These are phyloP conservation scores for Dolomedes plantarius DNA, from an alignment of 2,888 invertebrate genomes.

Conservation along the genomic window DNA sequence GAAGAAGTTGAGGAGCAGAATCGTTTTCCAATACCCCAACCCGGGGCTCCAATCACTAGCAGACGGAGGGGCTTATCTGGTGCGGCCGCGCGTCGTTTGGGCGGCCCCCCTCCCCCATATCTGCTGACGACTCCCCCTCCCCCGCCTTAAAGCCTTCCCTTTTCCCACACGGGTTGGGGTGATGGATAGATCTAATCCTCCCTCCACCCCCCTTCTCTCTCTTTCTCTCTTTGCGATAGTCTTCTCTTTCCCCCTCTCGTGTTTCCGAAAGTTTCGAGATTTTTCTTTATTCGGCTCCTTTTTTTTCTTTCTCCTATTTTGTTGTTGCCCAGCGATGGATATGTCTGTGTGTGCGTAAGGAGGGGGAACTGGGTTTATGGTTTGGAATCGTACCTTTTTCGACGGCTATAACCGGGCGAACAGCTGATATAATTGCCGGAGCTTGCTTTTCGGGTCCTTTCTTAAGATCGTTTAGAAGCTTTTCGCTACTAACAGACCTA, in stretches of 20 bases:
- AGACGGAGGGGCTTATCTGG: conserved; percentile 72
- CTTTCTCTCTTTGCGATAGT: conserved; percentile 21
- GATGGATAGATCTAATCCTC: conserved; percentile 71
- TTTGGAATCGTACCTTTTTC: conserved; percentile 34
- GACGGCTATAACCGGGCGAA: conserved; percentile 18
- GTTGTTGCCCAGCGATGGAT: conserved; percentile 22
- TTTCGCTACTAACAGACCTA: conserved; percentile 7
- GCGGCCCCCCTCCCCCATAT: conserved; percentile 38
- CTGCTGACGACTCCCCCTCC: conserved; percentile 32
- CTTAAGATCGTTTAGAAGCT: conserved; percentile 9
- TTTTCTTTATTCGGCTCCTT: conserved; percentile 18
- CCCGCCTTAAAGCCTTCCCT: conserved; percentile 62
- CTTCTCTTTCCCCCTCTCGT: conserved; percentile 23
- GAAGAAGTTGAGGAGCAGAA: conserved; percentile 69
- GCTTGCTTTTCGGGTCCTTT: conserved; percentile 3
- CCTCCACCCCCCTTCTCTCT: conserved; percentile 18
- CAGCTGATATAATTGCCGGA: conserved; percentile 57
- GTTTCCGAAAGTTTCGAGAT: conserved; percentile 53
- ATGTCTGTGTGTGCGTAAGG: conserved; percentile 17
- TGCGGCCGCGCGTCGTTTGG: conserved; percentile 52
- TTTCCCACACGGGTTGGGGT: conserved; percentile 70
- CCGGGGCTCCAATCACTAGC: conserved; percentile 70
- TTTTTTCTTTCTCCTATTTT: conserved; percentile 27
- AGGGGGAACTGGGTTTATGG: conserved; percentile 42
- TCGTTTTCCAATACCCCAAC: conserved; percentile 70